Conservation (phyloP, 30 jellyfish, hydroid and myxozoan species). For the Morbakka virulenta region DNA sequence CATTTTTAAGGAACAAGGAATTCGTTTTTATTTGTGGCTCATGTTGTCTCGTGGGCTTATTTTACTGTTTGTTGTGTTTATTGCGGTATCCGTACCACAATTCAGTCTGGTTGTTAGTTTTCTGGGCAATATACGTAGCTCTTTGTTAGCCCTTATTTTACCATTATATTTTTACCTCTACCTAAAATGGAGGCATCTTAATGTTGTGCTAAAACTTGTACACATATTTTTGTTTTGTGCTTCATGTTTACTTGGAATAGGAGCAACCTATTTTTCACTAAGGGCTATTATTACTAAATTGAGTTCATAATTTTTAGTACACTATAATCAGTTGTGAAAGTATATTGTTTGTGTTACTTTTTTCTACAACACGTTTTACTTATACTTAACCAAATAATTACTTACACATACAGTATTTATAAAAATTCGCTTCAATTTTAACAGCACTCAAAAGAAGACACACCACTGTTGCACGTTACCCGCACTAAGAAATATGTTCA, state of each 20-base stretch:
- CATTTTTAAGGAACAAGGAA: not conserved
- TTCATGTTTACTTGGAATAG: constrained; percentile 19
- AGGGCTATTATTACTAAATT: constrained; percentile 10
- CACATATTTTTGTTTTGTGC: constrained; percentile 8
- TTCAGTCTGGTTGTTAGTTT: constrained; percentile 65
- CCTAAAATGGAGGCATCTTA: constrained; percentile 26
- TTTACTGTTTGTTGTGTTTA: constrained; percentile 3
- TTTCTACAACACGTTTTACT: too few species aligned
- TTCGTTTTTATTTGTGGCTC: constrained; percentile 19
- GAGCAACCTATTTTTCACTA: constrained; percentile 50
- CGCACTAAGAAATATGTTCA: too few species aligned
- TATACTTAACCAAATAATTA: too few species aligned
- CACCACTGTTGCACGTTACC: too few species aligned
- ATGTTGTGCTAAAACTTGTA: not conserved
- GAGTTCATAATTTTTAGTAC: too few species aligned
- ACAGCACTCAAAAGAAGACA: too few species aligned
- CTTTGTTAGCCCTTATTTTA: constrained; percentile 23
- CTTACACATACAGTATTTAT: too few species aligned
- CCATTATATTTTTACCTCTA: constrained; percentile 53
- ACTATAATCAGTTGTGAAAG: too few species aligned
- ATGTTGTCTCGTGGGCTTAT: constrained; percentile 33
- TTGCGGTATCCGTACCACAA: constrained; percentile 68
- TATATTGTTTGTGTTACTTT: too few species aligned
- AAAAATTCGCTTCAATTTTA: too few species aligned
- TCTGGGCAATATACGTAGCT: constrained; percentile 68